A percentile compares a stretch with the other conserved stretches of the same genome.
phyloP scores from a whole-genome alignment of 2,888 invertebrate genomes.

The Lucinisca nassula region DNA sequence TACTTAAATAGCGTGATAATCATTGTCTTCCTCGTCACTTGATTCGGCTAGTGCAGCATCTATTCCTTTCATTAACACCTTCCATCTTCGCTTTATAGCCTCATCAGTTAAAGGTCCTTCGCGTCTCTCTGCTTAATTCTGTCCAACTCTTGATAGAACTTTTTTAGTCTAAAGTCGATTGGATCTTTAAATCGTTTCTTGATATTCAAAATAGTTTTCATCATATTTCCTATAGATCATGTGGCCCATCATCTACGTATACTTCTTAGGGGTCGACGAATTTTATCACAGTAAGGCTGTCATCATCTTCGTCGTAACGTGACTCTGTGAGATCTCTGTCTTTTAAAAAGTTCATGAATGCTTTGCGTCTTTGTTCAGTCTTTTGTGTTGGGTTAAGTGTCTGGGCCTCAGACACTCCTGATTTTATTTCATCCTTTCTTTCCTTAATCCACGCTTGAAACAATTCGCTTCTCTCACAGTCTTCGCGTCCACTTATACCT shows the following conservation, averaged over 20 bases:
- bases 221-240: conserved; percentile 55
- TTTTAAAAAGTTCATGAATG: conserved; percentile 43
- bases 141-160: conserved; percentile 66
- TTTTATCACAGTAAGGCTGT: background rate
- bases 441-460: conserved; percentile 71
- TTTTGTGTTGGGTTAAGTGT: background rate
- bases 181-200: conserved; percentile 59
- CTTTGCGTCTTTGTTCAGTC: conserved; percentile 38
- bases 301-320: conserved; percentile 17
- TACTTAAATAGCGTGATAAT: background rate
- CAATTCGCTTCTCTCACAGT: conserved; percentile 59
- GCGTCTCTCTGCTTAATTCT: conserved; percentile 54
- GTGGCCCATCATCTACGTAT: conserved; percentile 21
- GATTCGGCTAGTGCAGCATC: conserved; percentile 64
- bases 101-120: conserved; percentile 28
- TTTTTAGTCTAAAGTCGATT: conserved; percentile 53
- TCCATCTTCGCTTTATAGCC: conserved; percentile 59
- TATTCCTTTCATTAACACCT: conserved; percentile 62
- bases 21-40: conserved; percentile 65
- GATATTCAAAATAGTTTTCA: conserved; percentile 61
- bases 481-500: conserved; percentile 41
- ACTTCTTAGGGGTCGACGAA: background rate
- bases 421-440: conserved; percentile 44
- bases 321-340: background rate
- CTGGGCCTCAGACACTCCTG: background rate